Base-by-base conservation (phyloP, 2,888 invertebrate genomes). In the Napeogenes inachia region DNA sequence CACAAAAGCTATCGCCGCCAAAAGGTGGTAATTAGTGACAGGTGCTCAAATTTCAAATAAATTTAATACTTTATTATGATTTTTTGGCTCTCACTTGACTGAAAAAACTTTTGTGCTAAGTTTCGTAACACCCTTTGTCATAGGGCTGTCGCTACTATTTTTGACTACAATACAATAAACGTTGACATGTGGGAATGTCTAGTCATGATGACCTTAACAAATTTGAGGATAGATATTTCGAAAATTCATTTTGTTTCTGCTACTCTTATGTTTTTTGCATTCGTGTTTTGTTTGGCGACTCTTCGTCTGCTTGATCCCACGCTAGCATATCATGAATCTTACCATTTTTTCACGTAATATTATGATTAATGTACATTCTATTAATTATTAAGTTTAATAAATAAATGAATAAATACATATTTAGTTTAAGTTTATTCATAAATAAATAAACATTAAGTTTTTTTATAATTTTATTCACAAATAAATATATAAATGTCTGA, bases 21-120 rank as follows among this genome's bases (percentile, higher is more conserved):
- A 87, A 88, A 87, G 87, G 84, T 88, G 88, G 89, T 85, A 89
- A 89, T 89, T 89, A 89, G 86, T 75, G 82, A 89, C 89, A 89
- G 89, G 89, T 90, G 88, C 82, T 82, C 77, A 78, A 75, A 81
- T 84, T 83, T 78, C 73, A 74, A 73, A 88, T 85, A 85, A 85
- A 85, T 87, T 82, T 75, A 69, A 77, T 72, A 74, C 75, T 77
- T 74, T 71, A 72, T 75, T 71, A 70, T 62, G 62, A 66, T 75
- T 85, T 84, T 83, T 81, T 77, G 71, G 70, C 69, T 65, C 68
- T 73, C 72, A 76, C 72, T 72, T 71, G 57, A 57, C 55, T 45
- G 70, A 69, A 75, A 80, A 82, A 74, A 70, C 73, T 74, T 82
- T 86, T 85, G 87, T 82, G 59, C 81, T 71, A 72, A 84, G 82